Conservation (phyloP, 37 sponge, comb jelly and placozoan genomes). For the Cladorhizidae sp. region DNA sequence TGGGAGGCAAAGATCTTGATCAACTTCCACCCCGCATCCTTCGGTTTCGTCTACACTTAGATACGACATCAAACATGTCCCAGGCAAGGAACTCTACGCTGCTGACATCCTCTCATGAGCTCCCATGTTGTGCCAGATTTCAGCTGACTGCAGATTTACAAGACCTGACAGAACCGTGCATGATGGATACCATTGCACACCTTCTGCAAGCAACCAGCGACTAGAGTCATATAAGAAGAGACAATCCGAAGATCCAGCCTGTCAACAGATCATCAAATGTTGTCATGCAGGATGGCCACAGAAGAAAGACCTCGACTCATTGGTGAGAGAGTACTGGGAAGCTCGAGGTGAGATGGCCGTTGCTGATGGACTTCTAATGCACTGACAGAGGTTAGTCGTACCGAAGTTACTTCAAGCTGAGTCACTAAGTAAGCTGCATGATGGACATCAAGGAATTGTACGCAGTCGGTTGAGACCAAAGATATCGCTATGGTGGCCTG, state of each 20-base stretch:
- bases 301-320: not conserved
- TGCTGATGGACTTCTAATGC: slow-evolving; percentile 11
- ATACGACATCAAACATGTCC: slow-evolving; percentile 25
- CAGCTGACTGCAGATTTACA: not conserved
- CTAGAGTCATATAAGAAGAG: no score
- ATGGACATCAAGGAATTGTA: slow-evolving; percentile 34
- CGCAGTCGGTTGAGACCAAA: slow-evolving; percentile 20
- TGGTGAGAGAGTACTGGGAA: slow-evolving; percentile 18
- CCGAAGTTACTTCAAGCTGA: slow-evolving; percentile 23
- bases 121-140: not conserved
- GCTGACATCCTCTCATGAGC: slow-evolving; percentile 38
- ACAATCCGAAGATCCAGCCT: slow-evolving; percentile 23
- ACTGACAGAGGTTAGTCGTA: slow-evolving; percentile 16
- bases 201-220: slow-evolving; percentile 1
- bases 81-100: slow-evolving; percentile 38
- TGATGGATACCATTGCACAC: not conserved
- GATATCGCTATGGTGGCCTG: no score
- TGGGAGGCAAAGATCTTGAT: slow-evolving; percentile 23
- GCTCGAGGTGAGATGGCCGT: slow-evolving; percentile 1
- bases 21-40: slow-evolving; percentile 24
- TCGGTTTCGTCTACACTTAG: slow-evolving; percentile 21
- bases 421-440: slow-evolving; percentile 36
- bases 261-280: not conserved
- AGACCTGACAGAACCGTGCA: not conserved
- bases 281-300: slow-evolving; percentile 1